A percentile compares a stretch with the other conserved stretches of the same genome.
Conservation (phyloP, 1,140 invertebrate genomes). For the Aphidius gifuensis region DNA sequence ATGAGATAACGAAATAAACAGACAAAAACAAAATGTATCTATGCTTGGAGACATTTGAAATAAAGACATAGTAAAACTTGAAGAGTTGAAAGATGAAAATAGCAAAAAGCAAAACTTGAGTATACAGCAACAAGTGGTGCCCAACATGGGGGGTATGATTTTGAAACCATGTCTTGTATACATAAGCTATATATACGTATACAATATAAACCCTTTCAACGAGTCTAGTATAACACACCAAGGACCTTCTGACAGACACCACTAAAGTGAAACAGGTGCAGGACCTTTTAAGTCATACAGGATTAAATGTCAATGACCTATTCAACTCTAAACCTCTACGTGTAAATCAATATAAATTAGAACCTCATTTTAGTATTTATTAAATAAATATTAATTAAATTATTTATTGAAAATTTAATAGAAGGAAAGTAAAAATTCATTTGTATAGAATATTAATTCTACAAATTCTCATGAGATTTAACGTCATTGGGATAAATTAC, state of each 20-base stretch:
- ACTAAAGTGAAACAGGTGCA: conserved; percentile 24
- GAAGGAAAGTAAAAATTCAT: too few relatives aligned
- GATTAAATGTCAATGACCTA: conserved; percentile 18
- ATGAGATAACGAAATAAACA: too few relatives aligned
- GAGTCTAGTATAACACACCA: too few relatives aligned
- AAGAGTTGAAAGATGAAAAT: neutral
- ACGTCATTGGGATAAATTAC: too few relatives aligned
- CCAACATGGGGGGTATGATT: conserved; percentile 22
- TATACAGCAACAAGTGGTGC: conserved; percentile 46
- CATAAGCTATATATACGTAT: neutral
- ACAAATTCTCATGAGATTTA: too few relatives aligned
- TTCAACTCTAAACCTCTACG: conserved; percentile 2
- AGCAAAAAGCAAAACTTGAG: conserved; percentile 6
- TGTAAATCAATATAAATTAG: neutral
- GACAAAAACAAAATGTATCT: too few relatives aligned
- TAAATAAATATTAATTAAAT: too few relatives aligned
- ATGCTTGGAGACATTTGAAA: neutral
- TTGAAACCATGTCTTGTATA: conserved; percentile 20
- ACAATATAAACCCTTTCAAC: too few relatives aligned
- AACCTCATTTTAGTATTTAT: too few relatives aligned
- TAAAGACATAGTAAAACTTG: neutral
- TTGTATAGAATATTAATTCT: too few relatives aligned
- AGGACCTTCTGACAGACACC: conserved; percentile 28
- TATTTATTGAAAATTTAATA: too few relatives aligned
- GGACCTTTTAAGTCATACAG: conserved; percentile 24